Evolutionary conservation across 2,888 invertebrate genomes (phyloP).

Genomic region (Temnothorax unifasciatus): DNA sequence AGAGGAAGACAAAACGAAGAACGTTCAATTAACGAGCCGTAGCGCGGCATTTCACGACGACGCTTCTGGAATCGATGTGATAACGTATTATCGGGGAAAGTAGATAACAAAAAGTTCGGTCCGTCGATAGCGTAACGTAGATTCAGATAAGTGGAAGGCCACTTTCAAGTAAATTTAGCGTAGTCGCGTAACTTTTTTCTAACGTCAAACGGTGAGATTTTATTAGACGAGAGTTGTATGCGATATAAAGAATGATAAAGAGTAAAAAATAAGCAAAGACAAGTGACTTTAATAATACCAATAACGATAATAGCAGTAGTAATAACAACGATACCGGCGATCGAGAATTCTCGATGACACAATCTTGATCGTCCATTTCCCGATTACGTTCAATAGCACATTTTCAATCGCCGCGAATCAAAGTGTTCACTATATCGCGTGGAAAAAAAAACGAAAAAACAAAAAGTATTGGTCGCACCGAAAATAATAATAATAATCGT

Average conservation of each 20-base stretch:
- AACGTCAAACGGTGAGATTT: neutral
- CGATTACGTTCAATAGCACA: slow-evolving; percentile 18
- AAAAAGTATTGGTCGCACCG: slow-evolving; percentile 58
- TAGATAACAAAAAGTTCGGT: slow-evolving; percentile 17
- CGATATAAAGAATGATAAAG: neutral
- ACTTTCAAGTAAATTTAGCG: neutral
- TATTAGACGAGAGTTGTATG: neutral
- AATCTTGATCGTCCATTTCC: neutral
- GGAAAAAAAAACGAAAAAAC: slow-evolving; percentile 61
- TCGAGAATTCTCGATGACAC: neutral
- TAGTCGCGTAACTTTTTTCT: neutral
- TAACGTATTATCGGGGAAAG: slow-evolving; percentile 25
- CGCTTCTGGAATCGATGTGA: slow-evolving; percentile 27
- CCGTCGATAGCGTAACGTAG: neutral
- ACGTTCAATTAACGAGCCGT: slow-evolving; percentile 66
- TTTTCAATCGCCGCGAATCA: slow-evolving; percentile 27
- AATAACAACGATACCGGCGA: neutral
- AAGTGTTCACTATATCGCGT: slow-evolving; percentile 16
- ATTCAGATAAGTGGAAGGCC: neutral
- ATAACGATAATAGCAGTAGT: neutral
- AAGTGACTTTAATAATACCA: neutral
- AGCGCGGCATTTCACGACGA: slow-evolving; percentile 25
- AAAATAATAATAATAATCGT: slow-evolving; percentile 66
- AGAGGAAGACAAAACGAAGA: slow-evolving; percentile 48
- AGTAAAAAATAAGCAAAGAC: neutral